These are phyloP conservation scores for Nibea coibor DNA, from an alignment of 2,113 vertebrate species.

Conservation along the genomic window DNA sequence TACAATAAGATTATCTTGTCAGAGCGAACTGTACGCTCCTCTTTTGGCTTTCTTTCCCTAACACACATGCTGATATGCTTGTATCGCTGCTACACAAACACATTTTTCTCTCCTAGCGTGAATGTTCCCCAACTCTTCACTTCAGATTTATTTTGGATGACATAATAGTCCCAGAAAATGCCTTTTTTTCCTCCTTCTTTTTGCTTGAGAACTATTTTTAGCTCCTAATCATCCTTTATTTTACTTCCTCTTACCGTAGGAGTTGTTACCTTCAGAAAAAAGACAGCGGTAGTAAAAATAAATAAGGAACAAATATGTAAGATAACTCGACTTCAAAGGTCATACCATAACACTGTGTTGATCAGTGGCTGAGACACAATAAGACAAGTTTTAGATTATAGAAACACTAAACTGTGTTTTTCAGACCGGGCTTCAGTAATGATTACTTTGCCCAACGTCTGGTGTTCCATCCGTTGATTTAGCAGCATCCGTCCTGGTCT, in stretches of 20 bases:
- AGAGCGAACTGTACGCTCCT: neutral
- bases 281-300: neutral
- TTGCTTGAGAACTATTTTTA: neutral
- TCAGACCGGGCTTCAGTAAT: neutral
- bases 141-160: neutral
- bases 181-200: neutral
- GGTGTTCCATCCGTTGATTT: neutral
- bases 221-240: neutral
- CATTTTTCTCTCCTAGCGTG: neutral
- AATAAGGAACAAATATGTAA: neutral
- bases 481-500: neutral
- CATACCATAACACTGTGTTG: neutral
- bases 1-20: constrained; percentile 9
- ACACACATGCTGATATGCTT: neutral
- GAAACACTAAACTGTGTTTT: neutral
- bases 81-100: neutral
- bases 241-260: neutral
- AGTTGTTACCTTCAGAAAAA: neutral
- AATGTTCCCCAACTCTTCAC: too few relatives aligned
- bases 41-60: neutral
- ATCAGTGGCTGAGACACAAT: neutral
- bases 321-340: neutral
- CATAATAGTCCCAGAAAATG: neutral
- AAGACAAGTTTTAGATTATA: neutral
- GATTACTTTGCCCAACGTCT: neutral